phyloP scores from a whole-genome alignment of 2,113 vertebrate species.

The Microcebus ravelobensis region DNA sequence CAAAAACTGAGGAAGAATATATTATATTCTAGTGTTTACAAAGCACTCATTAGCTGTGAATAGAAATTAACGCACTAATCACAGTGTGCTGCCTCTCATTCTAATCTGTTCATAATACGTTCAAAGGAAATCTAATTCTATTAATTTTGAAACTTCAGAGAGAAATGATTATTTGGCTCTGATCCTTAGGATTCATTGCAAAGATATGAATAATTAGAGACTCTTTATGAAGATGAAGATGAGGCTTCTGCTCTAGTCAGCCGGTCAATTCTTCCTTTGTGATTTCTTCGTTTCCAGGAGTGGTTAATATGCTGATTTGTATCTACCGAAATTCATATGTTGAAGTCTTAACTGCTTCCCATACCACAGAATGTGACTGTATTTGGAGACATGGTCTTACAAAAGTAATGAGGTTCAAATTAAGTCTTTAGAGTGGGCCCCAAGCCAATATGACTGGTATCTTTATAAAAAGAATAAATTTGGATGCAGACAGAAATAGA shows the following conservation, averaged over 20 bases:
- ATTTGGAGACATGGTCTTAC: neutral
- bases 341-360: neutral
- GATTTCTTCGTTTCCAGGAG: neutral
- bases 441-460: neutral
- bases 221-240: neutral
- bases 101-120: constrained; percentile 25
- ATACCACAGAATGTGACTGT: neutral
- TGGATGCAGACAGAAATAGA: neutral
- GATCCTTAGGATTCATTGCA: neutral
- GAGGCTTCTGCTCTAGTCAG: neutral
- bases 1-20: neutral
- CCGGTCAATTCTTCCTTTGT: neutral
- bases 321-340: neutral
- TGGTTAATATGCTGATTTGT: neutral
- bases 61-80: neutral
- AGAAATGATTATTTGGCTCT: neutral
- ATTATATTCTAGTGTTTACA: neutral
- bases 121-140: constrained; percentile 43
- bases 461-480: neutral
- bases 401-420: neutral
- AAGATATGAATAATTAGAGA: neutral
- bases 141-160: constrained; percentile 40
- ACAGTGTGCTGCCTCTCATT: neutral
- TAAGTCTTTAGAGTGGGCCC: neutral
- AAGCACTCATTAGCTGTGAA: neutral